These are phyloP conservation scores for Hemitrygon akajei DNA, from an alignment of 2,797 vertebrate genomes.

Conservation along the genomic window DNA sequence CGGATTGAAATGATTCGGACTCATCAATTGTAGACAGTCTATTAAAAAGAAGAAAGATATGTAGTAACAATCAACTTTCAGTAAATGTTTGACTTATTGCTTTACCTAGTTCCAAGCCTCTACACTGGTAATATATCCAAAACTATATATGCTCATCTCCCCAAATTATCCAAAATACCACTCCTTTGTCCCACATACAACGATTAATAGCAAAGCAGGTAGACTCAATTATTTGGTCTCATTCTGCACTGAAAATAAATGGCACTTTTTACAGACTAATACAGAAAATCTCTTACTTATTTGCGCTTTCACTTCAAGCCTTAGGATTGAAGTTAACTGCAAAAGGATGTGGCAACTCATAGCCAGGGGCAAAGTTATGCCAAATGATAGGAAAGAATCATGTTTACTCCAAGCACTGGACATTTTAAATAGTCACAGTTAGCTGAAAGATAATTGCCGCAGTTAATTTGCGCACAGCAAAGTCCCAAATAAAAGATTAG, in stretches of 20 bases:
- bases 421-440: not conserved
- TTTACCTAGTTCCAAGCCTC: too few relatives aligned
- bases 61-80: not conserved
- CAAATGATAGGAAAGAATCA: not conserved
- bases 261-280: too few relatives aligned
- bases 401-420: not conserved
- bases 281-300: not conserved
- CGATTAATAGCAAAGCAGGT: not conserved
- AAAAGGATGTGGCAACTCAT: not conserved
- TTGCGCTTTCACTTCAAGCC: not conserved
- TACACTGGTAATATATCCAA: not conserved
- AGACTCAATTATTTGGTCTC: not conserved
- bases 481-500: not conserved
- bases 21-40: slow-evolving; percentile 88
- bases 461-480: slow-evolving; percentile 27
- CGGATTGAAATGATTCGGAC: slow-evolving; percentile 74
- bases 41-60: slow-evolving; percentile 8
- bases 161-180: too few relatives aligned
- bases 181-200: not conserved
- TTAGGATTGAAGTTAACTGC: not conserved
- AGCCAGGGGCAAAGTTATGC: not conserved
- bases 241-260: not conserved
- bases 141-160: not conserved
- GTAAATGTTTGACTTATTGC: not conserved
- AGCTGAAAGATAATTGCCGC: not conserved